Base-by-base conservation (phyloP, 64 coral and sea anemone species). In the Montipora efflorescens region DNA sequence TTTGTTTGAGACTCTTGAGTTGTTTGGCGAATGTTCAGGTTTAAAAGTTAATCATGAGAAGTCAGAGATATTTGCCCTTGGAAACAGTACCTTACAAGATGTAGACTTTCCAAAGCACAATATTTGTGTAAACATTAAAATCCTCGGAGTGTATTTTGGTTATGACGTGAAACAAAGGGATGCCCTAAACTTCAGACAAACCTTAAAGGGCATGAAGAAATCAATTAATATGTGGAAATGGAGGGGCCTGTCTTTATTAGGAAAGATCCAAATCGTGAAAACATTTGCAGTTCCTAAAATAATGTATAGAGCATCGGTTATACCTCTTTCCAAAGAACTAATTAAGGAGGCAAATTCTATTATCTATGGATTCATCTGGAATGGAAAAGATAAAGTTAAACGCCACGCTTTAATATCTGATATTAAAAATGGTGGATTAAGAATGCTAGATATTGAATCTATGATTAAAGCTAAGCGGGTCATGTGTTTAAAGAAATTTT, bases 271-370 rank as follows among this genome's bases (percentile, higher is more conserved):
- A 76, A 45, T 76, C 21, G 22, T 7, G 43, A 90, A 90, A 90
- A 62, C 52, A 61, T 90, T 78, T 57, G 52, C 76, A 23, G 53
- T 78, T 49, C 50, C 87, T 62, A 90, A 90, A 90, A 44, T 78
- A 43, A 28, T 90, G 44, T 67, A 66, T 69, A 51, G 88, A n/a
- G 12, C 75, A 28, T 79, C 77, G 9, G 52, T 77, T n/a, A 45
- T 90, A 12, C 57, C 76, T 14, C 5, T 77, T 58, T 25, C 76
- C 73, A 80, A 79, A 28, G 36, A 79, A 18, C 66, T 90, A 13
- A 79, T 90, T 19, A 78, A 78, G 4, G 76, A 78, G 76, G 76
- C 76, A 1, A 49, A 78, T 44, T 78, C 76, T 16, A 14, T 78
- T 57, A 57, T 4, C 1, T 57, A 57, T 57, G 53, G 11, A 57